Evolutionary conservation across 1,140 invertebrate species (phyloP).

Genomic region (Ips nitidus): DNA sequence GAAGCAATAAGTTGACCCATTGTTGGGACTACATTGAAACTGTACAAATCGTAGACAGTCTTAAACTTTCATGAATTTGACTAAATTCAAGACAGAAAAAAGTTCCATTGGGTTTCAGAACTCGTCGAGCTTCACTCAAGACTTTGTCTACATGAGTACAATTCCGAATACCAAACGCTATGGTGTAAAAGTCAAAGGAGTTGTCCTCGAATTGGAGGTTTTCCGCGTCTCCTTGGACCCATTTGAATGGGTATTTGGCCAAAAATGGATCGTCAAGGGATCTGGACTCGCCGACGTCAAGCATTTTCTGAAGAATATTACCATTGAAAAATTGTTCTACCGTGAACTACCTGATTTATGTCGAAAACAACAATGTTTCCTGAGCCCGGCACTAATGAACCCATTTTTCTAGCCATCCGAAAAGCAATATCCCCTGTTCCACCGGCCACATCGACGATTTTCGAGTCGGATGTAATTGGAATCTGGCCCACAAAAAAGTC

Average conservation of each 20-base stretch:
- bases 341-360: neutral
- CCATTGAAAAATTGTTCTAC: neutral
- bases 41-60: neutral
- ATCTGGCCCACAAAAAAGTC: neutral
- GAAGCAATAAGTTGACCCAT: slow-evolving; percentile 69
- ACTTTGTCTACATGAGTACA: slow-evolving; percentile 91
- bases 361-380: neutral
- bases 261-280: too few relatives aligned
- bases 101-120: neutral
- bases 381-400: neutral
- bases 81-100: neutral
- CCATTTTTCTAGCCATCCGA: neutral
- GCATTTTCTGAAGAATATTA: too few relatives aligned
- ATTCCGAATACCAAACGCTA: slow-evolving; percentile 97
- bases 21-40: neutral
- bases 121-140: slow-evolving; percentile 71
- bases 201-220: slow-evolving; percentile 77
- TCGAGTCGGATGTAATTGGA: neutral
- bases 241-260: too few relatives aligned
- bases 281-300: too few relatives aligned
- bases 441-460: neutral
- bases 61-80: neutral
- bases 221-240: slow-evolving; percentile 56
- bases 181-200: slow-evolving; percentile 91
- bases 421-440: neutral